Base-by-base conservation (phyloP, 2,113 vertebrate species). In the Anhinga anhinga region DNA sequence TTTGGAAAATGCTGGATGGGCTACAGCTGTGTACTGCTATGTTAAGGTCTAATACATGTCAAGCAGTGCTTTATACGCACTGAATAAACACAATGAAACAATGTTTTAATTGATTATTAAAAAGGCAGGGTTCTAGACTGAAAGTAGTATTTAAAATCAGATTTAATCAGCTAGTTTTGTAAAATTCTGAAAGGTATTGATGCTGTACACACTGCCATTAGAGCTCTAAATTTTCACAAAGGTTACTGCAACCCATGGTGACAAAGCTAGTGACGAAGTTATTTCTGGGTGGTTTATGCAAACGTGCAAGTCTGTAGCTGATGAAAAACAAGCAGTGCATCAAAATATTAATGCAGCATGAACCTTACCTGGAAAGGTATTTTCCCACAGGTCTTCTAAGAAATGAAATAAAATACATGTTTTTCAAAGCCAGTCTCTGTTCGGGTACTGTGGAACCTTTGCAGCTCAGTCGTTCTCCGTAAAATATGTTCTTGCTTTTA, bases 1-100 rank as follows among this genome's bases (percentile, higher is more conserved):
- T 93, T 97, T 96, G 96, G 78, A 98, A 95, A 83, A 88, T 84
- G 94, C 80, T 91, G 67, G 90, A 94, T 94, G 91, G 81, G 96
- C 91, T 94, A 96, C 95, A 96, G 82, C 76, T 97, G 61, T 53
- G 83, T 78, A 36, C 79, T 83, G 52, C 91, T 87, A 86, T 78
- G 91, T 74, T 74, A 93, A 76, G 93, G 63, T 90, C 96, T 95
- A 92, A 94, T 69, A 70, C 67, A 92, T 90, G 84, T 92, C 69
- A 97, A 79, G 92, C 63, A 87, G n/a, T 12, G 93, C 94, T 96
- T 96, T 83, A 80, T 8, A 84, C 13, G 2, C 12, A 45, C 86
- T 95, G 91, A 97, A 96, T 94, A 95, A 95, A 95, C 81, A 94
- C 56, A 94, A 58, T 67, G 53, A 76, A 73, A 88, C 85, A 84